These are phyloP conservation scores for Gadus chalcogrammus DNA, from an alignment of 2,113 vertebrate genomes.

Conservation along the genomic window DNA sequence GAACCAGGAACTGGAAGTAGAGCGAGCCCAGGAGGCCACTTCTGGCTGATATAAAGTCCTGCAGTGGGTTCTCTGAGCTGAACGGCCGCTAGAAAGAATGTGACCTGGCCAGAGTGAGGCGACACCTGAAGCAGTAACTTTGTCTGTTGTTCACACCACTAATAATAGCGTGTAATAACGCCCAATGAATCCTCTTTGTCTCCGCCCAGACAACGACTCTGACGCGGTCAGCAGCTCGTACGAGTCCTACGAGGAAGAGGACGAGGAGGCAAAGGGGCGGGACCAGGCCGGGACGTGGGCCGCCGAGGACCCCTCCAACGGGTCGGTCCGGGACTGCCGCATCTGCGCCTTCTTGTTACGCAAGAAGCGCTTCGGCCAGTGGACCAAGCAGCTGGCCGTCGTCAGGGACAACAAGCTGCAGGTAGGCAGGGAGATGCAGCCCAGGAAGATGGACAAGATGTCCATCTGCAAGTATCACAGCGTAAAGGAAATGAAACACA, in stretches of 20 bases:
- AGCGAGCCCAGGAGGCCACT: too few species aligned
- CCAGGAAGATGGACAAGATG: too few species aligned
- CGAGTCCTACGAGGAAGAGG: conserved; percentile 95
- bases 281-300: conserved; percentile 84
- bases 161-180: background rate
- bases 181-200: background rate
- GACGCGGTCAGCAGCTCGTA: conserved; percentile 97
- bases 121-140: background rate
- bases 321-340: conserved; percentile 84
- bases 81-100: too few species aligned
- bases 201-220: conserved; percentile 87
- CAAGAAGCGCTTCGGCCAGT: conserved; percentile 97
- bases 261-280: conserved; percentile 86
- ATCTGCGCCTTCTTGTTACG: conserved; percentile 93
- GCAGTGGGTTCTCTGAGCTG: too few species aligned
- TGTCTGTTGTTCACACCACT: background rate
- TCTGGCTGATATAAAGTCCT: too few species aligned
- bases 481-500: too few species aligned
- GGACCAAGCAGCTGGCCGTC: conserved; percentile 93
- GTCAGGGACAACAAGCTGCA: conserved; percentile 89
- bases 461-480: too few species aligned
- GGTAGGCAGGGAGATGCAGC: conserved; percentile 62
- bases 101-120: too few species aligned
- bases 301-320: conserved; percentile 82
- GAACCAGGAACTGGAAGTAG: too few species aligned